These are phyloP conservation scores for Eucidaris tribuloides DNA, from an alignment of 35 echinoderm and acorn worm species.

Conservation along the genomic window DNA sequence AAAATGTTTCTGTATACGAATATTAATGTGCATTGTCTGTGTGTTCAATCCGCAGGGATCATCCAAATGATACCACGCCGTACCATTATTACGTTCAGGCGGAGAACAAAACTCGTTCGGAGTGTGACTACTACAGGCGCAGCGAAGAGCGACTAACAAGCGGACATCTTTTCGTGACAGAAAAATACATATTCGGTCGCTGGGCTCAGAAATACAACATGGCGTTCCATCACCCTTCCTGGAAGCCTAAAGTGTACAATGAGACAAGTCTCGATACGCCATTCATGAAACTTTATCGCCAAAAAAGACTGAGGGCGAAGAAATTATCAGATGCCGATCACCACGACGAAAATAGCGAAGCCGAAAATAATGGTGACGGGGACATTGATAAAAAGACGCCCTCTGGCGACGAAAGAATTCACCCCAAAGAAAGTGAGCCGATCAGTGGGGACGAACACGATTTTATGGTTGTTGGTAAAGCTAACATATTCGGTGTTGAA, in stretches of 20 bases:
- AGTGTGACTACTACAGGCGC: slow-evolving; percentile 81
- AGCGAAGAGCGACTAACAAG: slow-evolving; percentile 70
- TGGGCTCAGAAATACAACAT: slow-evolving; percentile 82
- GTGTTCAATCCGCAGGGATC: slow-evolving; percentile 65
- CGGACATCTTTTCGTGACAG: slow-evolving; percentile 86
- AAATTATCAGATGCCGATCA: neutral
- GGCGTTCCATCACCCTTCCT: slow-evolving; percentile 49
- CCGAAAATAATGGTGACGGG: neutral
- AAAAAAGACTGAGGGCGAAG: slow-evolving; percentile 31
- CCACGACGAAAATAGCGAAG: neutral
- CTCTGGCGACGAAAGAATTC: slow-evolving; percentile 5
- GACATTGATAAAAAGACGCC: neutral
- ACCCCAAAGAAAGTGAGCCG: neutral
- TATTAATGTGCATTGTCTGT: too few relatives aligned
- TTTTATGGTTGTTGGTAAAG: slow-evolving; percentile 3
- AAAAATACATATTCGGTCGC: slow-evolving; percentile 85
- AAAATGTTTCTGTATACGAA: too few relatives aligned
- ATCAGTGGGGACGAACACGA: neutral
- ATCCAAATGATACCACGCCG: slow-evolving; percentile 71
- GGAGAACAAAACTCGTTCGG: slow-evolving; percentile 32
- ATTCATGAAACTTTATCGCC: slow-evolving; percentile 76
- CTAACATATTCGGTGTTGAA: slow-evolving; percentile 1
- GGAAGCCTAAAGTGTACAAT: slow-evolving; percentile 60
- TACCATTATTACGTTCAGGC: slow-evolving; percentile 82
- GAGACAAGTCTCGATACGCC: slow-evolving; percentile 58